phyloP scores from a whole-genome alignment of 2,113 vertebrate species.

The Odocoileus virginianus region DNA sequence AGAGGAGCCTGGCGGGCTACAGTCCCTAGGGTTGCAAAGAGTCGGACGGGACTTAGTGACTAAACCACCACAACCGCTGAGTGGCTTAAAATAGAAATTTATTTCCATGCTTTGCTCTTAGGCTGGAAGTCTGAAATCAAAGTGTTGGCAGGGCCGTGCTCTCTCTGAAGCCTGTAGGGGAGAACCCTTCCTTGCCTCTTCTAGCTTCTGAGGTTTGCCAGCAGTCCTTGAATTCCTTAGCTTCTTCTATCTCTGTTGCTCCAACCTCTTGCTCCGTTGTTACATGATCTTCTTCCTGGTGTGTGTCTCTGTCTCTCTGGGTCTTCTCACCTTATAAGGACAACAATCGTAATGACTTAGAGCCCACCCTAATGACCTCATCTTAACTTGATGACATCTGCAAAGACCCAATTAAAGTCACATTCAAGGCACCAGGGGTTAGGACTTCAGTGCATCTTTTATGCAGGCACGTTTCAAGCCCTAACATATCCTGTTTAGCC shows the following conservation, averaged over 20 bases:
- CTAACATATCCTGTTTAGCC: not conserved
- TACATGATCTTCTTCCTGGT: not conserved
- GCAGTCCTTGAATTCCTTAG: not conserved
- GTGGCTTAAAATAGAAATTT: not conserved
- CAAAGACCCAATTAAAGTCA: not conserved
- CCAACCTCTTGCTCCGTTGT: accelerated
- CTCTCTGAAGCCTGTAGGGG: not conserved
- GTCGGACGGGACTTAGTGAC: not conserved
- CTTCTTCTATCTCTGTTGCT: not conserved
- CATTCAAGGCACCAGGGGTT: not conserved
- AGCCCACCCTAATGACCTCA: not conserved
- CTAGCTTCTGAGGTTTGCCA: not conserved
- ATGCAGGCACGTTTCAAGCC: not conserved
- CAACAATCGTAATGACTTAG: not conserved
- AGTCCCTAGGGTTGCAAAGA: not conserved
- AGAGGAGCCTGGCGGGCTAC: not conserved
- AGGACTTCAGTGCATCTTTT: not conserved
- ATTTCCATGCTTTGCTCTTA: not conserved
- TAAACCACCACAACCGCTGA: not conserved
- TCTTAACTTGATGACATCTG: not conserved
- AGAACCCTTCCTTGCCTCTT: not conserved
- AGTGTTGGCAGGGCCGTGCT: not conserved
- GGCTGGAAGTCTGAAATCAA: not conserved
- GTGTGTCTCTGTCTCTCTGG: not conserved
- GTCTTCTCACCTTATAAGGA: not conserved